Conservation (phyloP, 2,888 invertebrate species). For the Pyralis farinalis region DNA sequence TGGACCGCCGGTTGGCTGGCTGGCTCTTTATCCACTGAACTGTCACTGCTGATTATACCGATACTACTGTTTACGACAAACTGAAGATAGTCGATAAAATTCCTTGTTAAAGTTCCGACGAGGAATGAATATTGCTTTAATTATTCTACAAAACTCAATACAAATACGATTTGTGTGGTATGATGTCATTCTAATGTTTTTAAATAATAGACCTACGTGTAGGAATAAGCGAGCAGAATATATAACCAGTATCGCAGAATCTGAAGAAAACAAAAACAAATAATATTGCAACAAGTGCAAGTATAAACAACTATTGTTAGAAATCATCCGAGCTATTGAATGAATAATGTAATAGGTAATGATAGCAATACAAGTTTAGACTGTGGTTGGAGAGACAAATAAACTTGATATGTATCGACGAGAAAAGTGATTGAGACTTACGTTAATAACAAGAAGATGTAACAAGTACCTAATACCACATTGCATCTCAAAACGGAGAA, state of each 20-base stretch:
- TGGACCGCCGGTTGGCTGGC: too few species aligned
- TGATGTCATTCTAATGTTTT: too few species aligned
- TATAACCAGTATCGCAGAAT: neutral
- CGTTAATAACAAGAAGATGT: neutral
- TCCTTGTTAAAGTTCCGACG: too few species aligned
- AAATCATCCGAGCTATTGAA: neutral
- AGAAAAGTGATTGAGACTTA: slow-evolving; percentile 4
- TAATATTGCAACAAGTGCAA: neutral
- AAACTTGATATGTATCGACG: slow-evolving; percentile 1
- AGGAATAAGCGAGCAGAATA: neutral
- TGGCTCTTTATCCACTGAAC: too few species aligned
- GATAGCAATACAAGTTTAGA: neutral
- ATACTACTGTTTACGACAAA: too few species aligned
- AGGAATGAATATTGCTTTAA: too few species aligned
- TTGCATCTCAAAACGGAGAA: neutral
- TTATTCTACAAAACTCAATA: too few species aligned
- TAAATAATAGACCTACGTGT: neutral
- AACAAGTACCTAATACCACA: neutral
- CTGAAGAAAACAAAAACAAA: neutral
- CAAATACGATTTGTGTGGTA: too few species aligned
- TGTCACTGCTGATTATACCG: too few species aligned
- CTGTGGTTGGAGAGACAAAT: neutral
- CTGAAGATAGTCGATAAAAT: too few species aligned
- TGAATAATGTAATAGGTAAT: neutral
- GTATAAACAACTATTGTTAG: neutral